These are phyloP conservation scores for Sebastes iracundus DNA, from an alignment of 2,797 vertebrate species.

Conservation along the genomic window DNA sequence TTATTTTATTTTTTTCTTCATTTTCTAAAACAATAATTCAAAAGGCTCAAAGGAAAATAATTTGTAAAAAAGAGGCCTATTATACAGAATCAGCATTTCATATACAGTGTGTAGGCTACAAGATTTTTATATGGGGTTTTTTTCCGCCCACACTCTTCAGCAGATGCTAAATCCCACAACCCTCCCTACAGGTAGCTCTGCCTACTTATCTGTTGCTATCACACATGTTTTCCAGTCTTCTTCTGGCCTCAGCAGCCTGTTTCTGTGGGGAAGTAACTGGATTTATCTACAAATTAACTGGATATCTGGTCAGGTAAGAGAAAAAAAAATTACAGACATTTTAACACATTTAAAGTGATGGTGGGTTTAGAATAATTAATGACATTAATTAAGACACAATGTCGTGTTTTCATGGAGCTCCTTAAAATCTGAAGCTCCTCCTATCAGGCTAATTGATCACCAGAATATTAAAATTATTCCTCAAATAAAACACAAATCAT, in stretches of 20 bases:
- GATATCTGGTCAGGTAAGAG: background rate
- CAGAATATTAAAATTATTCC: too few species aligned
- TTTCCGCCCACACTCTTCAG: too few species aligned
- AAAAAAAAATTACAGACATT: background rate
- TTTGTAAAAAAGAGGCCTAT: too few species aligned
- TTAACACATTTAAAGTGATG: background rate
- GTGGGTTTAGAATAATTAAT: background rate
- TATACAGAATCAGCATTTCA: too few species aligned
- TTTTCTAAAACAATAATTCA: too few species aligned
- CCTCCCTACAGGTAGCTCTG: background rate
- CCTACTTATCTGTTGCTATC: background rate
- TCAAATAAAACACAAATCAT: background rate
- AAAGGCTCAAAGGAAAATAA: too few species aligned
- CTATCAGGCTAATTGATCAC: background rate
- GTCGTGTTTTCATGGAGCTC: background rate
- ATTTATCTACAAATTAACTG: background rate
- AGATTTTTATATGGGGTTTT: too few species aligned
- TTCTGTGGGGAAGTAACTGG: background rate
- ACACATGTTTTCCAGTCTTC: background rate
- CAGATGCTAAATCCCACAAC: background rate
- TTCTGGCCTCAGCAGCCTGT: background rate
- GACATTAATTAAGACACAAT: background rate
- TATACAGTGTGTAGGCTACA: too few species aligned
- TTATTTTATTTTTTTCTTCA: too few species aligned
- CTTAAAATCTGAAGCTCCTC: background rate